Conservation (phyloP, 1,140 invertebrate species). For the Phenacoccus solenopsis region DNA sequence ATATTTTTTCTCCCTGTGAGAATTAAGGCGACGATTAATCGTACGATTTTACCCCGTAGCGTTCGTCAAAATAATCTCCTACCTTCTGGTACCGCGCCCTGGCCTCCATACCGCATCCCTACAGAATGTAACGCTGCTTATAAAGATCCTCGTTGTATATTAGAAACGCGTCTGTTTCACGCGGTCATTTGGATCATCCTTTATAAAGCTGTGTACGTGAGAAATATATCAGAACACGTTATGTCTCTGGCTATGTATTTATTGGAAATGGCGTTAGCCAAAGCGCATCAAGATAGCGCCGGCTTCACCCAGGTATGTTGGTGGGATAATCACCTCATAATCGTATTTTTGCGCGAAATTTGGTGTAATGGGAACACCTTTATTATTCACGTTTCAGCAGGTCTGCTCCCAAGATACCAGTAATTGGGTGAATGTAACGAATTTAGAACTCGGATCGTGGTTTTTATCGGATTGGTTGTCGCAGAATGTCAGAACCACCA, state of each 20-base stretch:
- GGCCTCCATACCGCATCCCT: conserved; percentile 72
- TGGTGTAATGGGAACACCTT: not conserved
- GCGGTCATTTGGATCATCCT: conserved; percentile 70
- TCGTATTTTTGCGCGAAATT: not conserved
- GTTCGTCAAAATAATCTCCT: not conserved
- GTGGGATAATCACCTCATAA: not conserved
- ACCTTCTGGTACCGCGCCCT: conserved; percentile 42
- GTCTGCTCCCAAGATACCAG: conserved; percentile 7
- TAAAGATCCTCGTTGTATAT: conserved; percentile 51
- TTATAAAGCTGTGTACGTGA: conserved; percentile 64
- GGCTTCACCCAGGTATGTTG: not conserved
- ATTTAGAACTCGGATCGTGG: conserved; percentile 55
- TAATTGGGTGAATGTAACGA: conserved; percentile 35
- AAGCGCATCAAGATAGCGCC: conserved; percentile 29
- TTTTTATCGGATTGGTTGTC: conserved; percentile 62
- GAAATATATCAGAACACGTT: conserved; percentile 63
- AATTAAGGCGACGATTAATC: not conserved
- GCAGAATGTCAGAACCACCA: conserved; percentile 61
- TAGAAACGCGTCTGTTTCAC: conserved; percentile 71
- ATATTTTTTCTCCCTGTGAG: conserved; percentile 32
- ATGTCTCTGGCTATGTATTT: conserved; percentile 75
- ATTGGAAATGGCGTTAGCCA: conserved; percentile 65
- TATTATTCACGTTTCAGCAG: not conserved
- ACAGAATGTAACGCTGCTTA: conserved; percentile 48
- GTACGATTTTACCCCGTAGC: not conserved